phyloP scores from a whole-genome alignment of 1,140 invertebrate species.

The Lasioglossum baleicum region DNA sequence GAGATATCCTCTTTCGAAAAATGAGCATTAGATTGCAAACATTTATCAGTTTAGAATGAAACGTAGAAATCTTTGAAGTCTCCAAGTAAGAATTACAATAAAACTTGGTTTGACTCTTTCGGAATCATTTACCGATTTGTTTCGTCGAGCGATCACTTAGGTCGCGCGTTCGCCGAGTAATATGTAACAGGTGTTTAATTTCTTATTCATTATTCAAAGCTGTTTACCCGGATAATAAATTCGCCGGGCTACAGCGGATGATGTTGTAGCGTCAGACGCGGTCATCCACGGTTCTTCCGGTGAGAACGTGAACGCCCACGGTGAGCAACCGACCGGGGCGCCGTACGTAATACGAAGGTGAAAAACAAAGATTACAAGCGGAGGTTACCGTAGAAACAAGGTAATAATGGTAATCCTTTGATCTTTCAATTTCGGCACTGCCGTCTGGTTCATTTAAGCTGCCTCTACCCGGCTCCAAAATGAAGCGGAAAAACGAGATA shows the following conservation, averaged over 20 bases:
- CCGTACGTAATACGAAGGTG: neutral
- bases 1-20: too few species aligned
- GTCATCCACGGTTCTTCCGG: neutral
- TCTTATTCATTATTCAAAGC: neutral
- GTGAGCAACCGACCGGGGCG: neutral
- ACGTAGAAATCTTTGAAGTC: too few species aligned
- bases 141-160: too few species aligned
- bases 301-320: neutral
- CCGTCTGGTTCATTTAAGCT: constrained; percentile 3
- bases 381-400: constrained; percentile 17
- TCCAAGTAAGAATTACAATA: too few species aligned
- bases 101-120: too few species aligned
- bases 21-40: too few species aligned
- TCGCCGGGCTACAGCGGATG: neutral
- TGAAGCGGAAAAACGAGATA: constrained; percentile 3
- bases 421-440: constrained; percentile 68
- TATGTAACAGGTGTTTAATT: neutral
- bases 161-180: too few species aligned
- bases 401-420: constrained; percentile 64
- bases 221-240: neutral
- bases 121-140: too few species aligned
- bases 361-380: constrained; percentile 50
- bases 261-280: neutral
- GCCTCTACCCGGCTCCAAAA: neutral
- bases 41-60: too few species aligned